Evolutionary conservation across 2,113 vertebrate species (phyloP).

Genomic region (Syngnathoides biaculeatus): DNA sequence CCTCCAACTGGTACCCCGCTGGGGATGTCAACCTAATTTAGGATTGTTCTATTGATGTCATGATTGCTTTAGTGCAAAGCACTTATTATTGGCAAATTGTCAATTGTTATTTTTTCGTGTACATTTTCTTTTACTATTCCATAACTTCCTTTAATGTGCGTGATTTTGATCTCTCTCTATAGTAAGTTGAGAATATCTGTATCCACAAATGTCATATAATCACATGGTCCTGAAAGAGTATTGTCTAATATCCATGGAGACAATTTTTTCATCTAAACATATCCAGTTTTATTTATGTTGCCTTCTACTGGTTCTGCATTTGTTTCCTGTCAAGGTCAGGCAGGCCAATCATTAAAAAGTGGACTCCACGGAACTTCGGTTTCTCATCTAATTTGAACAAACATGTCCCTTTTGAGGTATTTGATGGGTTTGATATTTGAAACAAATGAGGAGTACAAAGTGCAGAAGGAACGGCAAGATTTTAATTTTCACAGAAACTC

Average conservation of each 20-base stretch:
- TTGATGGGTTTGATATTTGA: constrained; percentile 1
- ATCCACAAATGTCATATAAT: not conserved
- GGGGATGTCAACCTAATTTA: too few relatives aligned
- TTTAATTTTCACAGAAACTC: constrained; percentile 1
- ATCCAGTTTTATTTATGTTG: not conserved
- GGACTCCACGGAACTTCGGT: not conserved
- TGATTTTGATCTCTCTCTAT: too few relatives aligned
- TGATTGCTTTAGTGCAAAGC: too few relatives aligned
- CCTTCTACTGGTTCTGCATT: not conserved
- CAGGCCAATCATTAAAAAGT: not conserved
- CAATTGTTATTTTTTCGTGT: too few relatives aligned
- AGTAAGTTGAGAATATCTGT: not conserved
- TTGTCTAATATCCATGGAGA: not conserved
- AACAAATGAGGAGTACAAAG: constrained; percentile 5
- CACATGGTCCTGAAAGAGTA: not conserved
- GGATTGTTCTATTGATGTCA: too few relatives aligned
- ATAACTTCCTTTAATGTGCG: too few relatives aligned
- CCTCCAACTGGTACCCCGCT: too few relatives aligned
- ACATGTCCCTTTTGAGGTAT: not conserved
- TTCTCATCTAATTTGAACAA: constrained; percentile 10
- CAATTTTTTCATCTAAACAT: not conserved
- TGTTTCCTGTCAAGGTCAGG: not conserved
- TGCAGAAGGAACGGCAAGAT: not conserved
- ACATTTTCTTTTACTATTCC: too few relatives aligned
- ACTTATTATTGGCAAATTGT: too few relatives aligned